Percentiles rank a stretch among this genome's conserved stretches.
These are phyloP conservation scores for Plusia festucae DNA, from an alignment of 2,888 invertebrate genomes.

Conservation along the genomic window DNA sequence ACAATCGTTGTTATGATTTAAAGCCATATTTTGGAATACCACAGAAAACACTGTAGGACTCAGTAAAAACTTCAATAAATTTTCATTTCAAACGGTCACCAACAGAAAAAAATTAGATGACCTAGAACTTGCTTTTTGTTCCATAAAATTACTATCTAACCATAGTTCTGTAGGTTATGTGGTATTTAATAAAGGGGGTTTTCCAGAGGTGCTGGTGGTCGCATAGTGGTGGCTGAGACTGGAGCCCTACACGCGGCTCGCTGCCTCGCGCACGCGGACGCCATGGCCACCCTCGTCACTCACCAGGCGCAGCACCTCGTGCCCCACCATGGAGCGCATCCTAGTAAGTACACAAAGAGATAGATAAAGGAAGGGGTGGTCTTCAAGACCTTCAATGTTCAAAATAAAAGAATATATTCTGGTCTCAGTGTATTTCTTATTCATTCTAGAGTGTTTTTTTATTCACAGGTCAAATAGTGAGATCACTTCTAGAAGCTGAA, in stretches of 20 bases:
- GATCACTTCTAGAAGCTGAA: constrained; percentile 94
- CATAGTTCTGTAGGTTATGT: neutral
- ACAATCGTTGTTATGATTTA: too few relatives aligned
- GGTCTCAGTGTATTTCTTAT: too few relatives aligned
- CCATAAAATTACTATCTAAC: too few relatives aligned
- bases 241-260: constrained; percentile 85
- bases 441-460: neutral
- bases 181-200: neutral
- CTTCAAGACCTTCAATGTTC: too few relatives aligned
- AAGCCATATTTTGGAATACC: too few relatives aligned
- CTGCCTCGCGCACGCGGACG: constrained; percentile 89
- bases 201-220: constrained; percentile 52
- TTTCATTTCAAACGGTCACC: too few relatives aligned
- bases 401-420: too few relatives aligned
- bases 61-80: too few relatives aligned
- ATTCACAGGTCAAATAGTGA: constrained; percentile 90
- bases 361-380: too few relatives aligned
- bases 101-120: too few relatives aligned
- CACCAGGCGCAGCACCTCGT: constrained; percentile 88
- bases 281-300: constrained; percentile 87
- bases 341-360: constrained; percentile 71
- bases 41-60: too few relatives aligned
- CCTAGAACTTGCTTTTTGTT: too few relatives aligned
- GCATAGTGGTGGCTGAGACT: constrained; percentile 77
- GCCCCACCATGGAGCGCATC: constrained; percentile 84